Evolutionary conservation across 2,888 invertebrate genomes (phyloP).

Genomic region (Drosophila tripunctata): DNA sequence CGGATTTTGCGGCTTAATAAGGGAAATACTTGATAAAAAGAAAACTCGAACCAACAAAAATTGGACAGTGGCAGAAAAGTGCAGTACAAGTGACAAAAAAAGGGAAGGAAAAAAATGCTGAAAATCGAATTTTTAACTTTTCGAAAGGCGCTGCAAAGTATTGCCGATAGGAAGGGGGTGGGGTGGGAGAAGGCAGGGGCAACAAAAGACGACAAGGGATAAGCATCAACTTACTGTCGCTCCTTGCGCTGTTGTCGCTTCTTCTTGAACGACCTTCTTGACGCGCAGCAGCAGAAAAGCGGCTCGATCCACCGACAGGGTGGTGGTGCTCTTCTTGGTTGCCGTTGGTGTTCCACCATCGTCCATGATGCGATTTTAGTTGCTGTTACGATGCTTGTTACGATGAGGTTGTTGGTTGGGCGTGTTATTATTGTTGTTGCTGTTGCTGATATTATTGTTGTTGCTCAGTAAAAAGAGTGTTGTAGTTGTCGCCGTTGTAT

Average conservation of each 20-base stretch:
- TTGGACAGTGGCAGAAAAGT: conserved; percentile 12
- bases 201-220: conserved; percentile 8
- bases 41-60: background rate
- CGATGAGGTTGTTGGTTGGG: conserved; percentile 19
- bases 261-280: conserved; percentile 95
- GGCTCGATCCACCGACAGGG: conserved; percentile 93
- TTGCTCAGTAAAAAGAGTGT: conserved; percentile 5
- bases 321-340: conserved; percentile 84
- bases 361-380: conserved; percentile 57
- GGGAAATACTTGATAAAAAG: conserved; percentile 42
- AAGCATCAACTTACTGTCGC: conserved; percentile 88
- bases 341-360: conserved; percentile 52
- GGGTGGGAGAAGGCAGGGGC: too few species aligned
- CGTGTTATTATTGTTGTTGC: conserved; percentile 17
- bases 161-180: too few species aligned
- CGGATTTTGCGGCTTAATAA: conserved; percentile 40
- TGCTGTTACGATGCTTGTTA: conserved; percentile 13
- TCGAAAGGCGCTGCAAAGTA: background rate
- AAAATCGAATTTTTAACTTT: conserved; percentile 25
- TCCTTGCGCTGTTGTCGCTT: conserved; percentile 94
- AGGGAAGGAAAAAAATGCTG: conserved; percentile 15
- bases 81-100: conserved; percentile 8
- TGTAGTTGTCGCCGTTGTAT: conserved; percentile 23
- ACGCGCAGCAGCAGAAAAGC: conserved; percentile 94
- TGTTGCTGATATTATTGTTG: conserved; percentile 13